Evolutionary conservation across 1,140 invertebrate species (phyloP).

Genomic region (Hyposmocoma kahamanoa): DNA sequence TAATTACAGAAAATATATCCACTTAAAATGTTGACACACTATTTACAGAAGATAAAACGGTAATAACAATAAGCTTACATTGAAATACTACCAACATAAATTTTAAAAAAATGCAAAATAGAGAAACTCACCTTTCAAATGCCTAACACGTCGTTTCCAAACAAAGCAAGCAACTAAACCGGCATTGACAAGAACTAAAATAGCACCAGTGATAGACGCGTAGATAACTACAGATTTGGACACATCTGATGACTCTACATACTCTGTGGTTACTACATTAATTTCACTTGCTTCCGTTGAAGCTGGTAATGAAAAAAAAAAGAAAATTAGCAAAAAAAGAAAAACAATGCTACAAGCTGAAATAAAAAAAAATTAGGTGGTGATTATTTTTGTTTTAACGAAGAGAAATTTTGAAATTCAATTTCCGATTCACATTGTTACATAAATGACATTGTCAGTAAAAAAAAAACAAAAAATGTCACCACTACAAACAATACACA

Average conservation of each 20-base stretch:
- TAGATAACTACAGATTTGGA: slow-evolving; percentile 86
- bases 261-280: slow-evolving; percentile 79
- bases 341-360: slow-evolving; percentile 10
- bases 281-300: slow-evolving; percentile 70
- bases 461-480: too few species aligned
- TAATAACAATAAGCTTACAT: too few species aligned
- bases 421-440: too few species aligned
- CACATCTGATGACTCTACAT: slow-evolving; percentile 74
- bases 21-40: too few species aligned
- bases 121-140: slow-evolving; percentile 76
- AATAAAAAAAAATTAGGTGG: slow-evolving; percentile 12
- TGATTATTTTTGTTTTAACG: too few species aligned
- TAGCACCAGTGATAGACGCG: slow-evolving; percentile 84
- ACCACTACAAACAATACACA: too few species aligned
- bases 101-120: too few species aligned
- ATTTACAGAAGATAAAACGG: too few species aligned
- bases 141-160: slow-evolving; percentile 81
- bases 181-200: slow-evolving; percentile 87
- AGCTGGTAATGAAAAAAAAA: slow-evolving; percentile 63
- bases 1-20: too few species aligned
- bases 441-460: too few species aligned
- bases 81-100: too few species aligned
- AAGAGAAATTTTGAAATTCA: too few species aligned
- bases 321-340: slow-evolving; percentile 56
- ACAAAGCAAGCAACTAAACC: slow-evolving; percentile 89